Evolutionary conservation across 2,888 invertebrate species (phyloP), one percentile per base, ranked within the genome.

Genomic region (Acrocyrtus sp.): DNA sequence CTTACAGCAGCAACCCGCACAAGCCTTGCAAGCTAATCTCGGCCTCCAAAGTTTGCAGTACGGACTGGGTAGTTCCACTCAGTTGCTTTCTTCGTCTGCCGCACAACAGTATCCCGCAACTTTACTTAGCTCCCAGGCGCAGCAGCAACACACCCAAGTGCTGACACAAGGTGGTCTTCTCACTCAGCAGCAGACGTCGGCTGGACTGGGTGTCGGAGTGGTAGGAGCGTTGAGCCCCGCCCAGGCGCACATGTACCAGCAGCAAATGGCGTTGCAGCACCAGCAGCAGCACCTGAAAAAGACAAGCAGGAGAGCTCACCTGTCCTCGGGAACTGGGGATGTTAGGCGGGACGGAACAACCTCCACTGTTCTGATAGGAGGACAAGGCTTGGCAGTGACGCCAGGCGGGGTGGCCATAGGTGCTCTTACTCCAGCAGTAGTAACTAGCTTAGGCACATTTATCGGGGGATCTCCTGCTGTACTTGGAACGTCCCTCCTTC

Each of bases 271-370:
- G 66, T 81, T 84, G 48, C 84, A 84, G 75, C 85, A 85, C 74
- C 84, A 85, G 81, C 84, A 84, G 69, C 84, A 85, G 70, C 85
- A 85, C 74, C 77, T 84, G 66, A 85, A 84, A 81, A 85, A 85
- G 80, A 83, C 84, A 72, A 81, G 84, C 65, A 81, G 84, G 57
- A 70, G 81, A 54, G 79, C 78, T 66, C 79, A 80, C 54, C 51
- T 78, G 19, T 62, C 73, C 27, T 66, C 76, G 1, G 54, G 48
- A 5, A 34, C 58, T 21, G 76, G 75, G 15, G 80, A 79, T 6
- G 53, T 78, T 8, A 58, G 78, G 29, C 51, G 80, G 4, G 78
- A 80, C 24, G 60, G 61, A 34, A 50, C 65, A 24, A 34, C 62
- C 54, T 72, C 77, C 21, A 75, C 80, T 0, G 75, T 81, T n/a